Evolutionary conservation across 2,113 vertebrate species (phyloP).

Genomic region (Gnathonemus longibarbis): DNA sequence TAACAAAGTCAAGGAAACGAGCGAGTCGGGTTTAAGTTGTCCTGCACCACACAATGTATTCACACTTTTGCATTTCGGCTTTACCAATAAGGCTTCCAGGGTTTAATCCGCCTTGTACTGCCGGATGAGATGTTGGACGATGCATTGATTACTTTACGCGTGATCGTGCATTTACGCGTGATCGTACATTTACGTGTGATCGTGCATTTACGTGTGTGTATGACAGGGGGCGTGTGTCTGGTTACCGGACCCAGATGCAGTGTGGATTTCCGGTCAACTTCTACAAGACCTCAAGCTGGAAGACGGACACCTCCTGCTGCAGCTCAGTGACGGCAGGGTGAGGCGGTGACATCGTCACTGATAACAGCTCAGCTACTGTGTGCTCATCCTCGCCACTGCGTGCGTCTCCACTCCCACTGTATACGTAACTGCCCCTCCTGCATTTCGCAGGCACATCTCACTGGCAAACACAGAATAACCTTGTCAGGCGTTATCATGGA

Average conservation of each 20-base stretch:
- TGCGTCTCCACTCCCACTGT: neutral
- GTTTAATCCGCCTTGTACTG: neutral
- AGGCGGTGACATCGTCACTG: slow-evolving; percentile 1
- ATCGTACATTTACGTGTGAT: too few relatives aligned
- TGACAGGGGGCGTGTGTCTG: slow-evolving; percentile 63
- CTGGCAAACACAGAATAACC: neutral
- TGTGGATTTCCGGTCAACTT: slow-evolving; percentile 63
- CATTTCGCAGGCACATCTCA: neutral
- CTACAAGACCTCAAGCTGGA: slow-evolving; percentile 53
- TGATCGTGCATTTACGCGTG: neutral
- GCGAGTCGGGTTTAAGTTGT: neutral
- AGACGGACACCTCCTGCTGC: slow-evolving; percentile 45
- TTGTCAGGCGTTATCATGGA: neutral
- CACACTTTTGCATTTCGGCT: neutral
- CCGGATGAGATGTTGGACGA: neutral
- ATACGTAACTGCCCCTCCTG: neutral
- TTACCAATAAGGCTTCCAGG: neutral
- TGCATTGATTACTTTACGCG: neutral
- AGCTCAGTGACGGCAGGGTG: slow-evolving; percentile 58
- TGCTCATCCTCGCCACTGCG: neutral
- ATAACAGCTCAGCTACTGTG: neutral
- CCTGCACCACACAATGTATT: neutral
- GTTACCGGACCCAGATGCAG: slow-evolving; percentile 58
- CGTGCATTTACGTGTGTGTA: neutral
- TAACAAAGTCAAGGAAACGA: neutral